Evolutionary conservation across 2,797 vertebrate species (phyloP), one percentile per base, ranked within the genome.

Genomic region (Periophthalmus magnuspinnatus): DNA sequence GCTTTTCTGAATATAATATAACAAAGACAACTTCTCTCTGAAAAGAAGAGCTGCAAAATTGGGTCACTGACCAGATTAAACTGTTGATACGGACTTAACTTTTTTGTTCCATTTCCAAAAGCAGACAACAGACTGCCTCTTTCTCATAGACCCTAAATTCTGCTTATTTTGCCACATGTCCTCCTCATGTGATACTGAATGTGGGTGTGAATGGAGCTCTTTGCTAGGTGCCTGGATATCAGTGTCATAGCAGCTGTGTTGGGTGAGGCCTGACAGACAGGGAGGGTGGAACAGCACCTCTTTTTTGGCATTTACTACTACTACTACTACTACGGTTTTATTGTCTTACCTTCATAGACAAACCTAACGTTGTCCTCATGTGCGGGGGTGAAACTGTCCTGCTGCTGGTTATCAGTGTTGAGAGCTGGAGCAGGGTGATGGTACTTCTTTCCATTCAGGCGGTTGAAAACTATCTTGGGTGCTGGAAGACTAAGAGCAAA

Each of bases 331-430:
- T 9, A 7, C 19, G 7, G 36, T 9, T 9, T 60, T 2, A 36
- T 19, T 47, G 52, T 16, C 90, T 93, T 86, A 98, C 97, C 95
- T 86, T 96, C 94, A 0, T 94, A 94, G 33, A 96, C 82, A 70
- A 98, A 99, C 63, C 92, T 94, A 57, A 98, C 96, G 0, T 98
- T 98, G 75, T 99, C 96, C 84, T 97, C 94, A 0, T 99, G 97
- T 1, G 95, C 94, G 1, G 91, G 70, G 0, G 96, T 96, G 83
- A 95, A 96, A 66, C 87, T 89, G 81, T 97, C 96, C 5, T 93
- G 90, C 0, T 86, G 86, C 22, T 76, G 82, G 54, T 72, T 77
- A 1, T 89, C 90, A 9, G 88, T 24, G 7, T 91, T 90, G 0
- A 89, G 88, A 7, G 83, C 80, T 1, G 88, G 88, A 5, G 91